Base-by-base conservation (phyloP, 2,113 vertebrate genomes). In the Gila orcuttii region DNA sequence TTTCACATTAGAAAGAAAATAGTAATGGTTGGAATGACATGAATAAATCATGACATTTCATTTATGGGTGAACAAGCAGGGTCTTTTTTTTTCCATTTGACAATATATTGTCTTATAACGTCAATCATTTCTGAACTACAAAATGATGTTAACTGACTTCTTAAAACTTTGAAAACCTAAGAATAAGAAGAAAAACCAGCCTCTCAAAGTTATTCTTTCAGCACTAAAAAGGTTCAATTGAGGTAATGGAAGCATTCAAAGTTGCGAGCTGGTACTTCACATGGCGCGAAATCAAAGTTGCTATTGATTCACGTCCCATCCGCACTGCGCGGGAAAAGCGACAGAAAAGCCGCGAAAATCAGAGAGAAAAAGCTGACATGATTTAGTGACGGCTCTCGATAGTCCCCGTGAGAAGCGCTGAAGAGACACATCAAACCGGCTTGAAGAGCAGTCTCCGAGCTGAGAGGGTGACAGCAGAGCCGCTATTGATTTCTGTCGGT, bases 391-490 rank as follows among this genome's bases (percentile, higher is more conserved):
- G 75, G 47, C 28, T 52, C 28, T 69, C 71, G 15, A 8, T 60
- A 74, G 50, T 79, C 68, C 82, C 69, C 57, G 64, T 64, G 66
- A 73, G 52, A 80, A 82, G 79, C 31, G 23, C n/a, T 9, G 73
- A 60, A 83, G 71, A 66, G 7, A 68, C 62, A 79, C 52, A 83
- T 57, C 64, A 86, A 59, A 82, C 25, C 25, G 28, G 45, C 64
- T 79, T 57, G 64, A n/a, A 71, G n/a, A 73, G 23, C 28, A 10
- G 47, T 47, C 76, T 42, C 36, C 33, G 68, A 60, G 85, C 50
- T 71, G 66, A 42, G 76, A 86, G 50, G 60, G 75, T 86, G 85
- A 86, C 77, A 89, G 80, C 68, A 69, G 82, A 89, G 84, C 69
- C 42, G 36, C 79, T 84, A 85, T 82, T 86, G 89, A 86, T 88